A percentile compares a stretch with the other conserved stretches of the same genome.
phyloP scores from a whole-genome alignment of 2,797 vertebrate genomes.

The Odontamblyopus lacepedii region DNA sequence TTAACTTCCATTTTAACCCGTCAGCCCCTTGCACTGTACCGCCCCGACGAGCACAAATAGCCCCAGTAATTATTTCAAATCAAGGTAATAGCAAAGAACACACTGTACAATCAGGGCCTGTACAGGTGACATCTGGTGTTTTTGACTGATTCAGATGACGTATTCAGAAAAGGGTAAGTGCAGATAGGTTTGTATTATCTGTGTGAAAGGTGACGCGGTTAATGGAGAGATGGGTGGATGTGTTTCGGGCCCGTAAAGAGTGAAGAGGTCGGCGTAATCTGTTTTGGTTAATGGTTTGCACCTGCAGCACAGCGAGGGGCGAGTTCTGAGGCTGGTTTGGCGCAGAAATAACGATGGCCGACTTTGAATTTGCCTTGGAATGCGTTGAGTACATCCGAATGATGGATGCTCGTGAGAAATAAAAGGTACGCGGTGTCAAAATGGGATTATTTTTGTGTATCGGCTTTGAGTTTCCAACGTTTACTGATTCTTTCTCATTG shows the following conservation, averaged over 20 bases:
- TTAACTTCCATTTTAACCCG: slow-evolving; percentile 5
- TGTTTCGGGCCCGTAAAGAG: background rate
- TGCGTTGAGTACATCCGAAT: background rate
- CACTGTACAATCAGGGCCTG: slow-evolving; percentile 22
- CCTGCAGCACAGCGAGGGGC: background rate
- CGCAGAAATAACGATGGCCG: no score
- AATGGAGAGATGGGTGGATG: background rate
- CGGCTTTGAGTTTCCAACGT: no score
- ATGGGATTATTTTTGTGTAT: no score
- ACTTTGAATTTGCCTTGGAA: no score
- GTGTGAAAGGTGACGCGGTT: background rate
- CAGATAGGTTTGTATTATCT: background rate
- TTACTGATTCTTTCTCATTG: no score
- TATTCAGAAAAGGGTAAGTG: background rate
- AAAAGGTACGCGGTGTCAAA: no score
- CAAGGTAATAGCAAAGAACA: slow-evolving; percentile 14
- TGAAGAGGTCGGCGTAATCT: background rate
- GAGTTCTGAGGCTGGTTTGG: background rate
- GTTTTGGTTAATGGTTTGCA: background rate
- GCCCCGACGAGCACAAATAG: background rate
- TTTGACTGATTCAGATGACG: slow-evolving; percentile 27
- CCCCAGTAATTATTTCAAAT: slow-evolving; percentile 20
- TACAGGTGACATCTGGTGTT: slow-evolving; percentile 47
- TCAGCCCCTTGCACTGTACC: background rate
- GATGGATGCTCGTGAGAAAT: background rate